These are phyloP conservation scores for Tetheella fluctuosa DNA, from an alignment of 2,888 invertebrate species.

Conservation along the genomic window DNA sequence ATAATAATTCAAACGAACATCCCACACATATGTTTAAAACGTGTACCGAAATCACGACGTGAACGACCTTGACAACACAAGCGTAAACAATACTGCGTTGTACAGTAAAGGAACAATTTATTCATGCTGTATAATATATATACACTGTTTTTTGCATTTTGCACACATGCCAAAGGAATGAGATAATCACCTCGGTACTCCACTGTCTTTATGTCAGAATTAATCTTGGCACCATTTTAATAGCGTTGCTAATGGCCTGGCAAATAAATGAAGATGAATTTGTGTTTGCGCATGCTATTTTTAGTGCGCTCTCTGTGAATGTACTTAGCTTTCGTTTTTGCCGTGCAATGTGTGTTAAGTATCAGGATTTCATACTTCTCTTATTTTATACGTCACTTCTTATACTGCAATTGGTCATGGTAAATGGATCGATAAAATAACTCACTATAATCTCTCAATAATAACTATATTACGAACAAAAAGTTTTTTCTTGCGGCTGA, in stretches of 20 bases:
- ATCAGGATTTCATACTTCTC: not conserved
- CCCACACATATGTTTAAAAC: conserved; percentile 8
- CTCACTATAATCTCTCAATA: too few relatives aligned
- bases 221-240: conserved; percentile 19
- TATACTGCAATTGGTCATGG: too few relatives aligned
- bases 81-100: conserved; percentile 9
- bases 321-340: conserved; percentile 1
- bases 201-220: not conserved
- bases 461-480: too few relatives aligned
- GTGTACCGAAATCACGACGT: conserved; percentile 21
- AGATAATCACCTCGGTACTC: conserved; percentile 24
- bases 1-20: not conserved
- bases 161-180: conserved; percentile 27
- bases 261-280: conserved; percentile 27
- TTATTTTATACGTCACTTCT: not conserved
- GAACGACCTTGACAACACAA: conserved; percentile 20
- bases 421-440: too few relatives aligned
- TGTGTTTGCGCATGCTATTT: conserved; percentile 34
- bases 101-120: conserved; percentile 19
- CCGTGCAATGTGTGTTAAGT: not conserved
- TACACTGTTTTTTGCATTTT: conserved; percentile 16
- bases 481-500: too few relatives aligned
- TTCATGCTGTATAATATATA: conserved; percentile 12
- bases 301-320: conserved; percentile 29
- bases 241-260: conserved; percentile 23